Evolutionary conservation across 2,113 vertebrate species (phyloP), one percentile per base, ranked within the genome.

Genomic region (Tetrax tetrax): DNA sequence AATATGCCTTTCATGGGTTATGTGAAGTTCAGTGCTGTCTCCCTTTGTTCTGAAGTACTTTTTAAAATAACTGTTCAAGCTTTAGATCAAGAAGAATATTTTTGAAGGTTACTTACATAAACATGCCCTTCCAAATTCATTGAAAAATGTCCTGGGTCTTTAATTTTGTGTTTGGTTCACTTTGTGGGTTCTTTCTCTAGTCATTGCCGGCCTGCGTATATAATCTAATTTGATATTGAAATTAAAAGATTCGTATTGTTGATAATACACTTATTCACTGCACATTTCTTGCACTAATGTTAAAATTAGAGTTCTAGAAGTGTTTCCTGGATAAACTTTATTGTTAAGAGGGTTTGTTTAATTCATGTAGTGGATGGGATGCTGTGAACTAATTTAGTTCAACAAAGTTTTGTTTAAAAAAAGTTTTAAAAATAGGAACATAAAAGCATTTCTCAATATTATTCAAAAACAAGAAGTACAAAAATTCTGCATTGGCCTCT

Each of bases 131-230:
- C 89, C 5, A 7, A 88, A 74, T 76, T 61, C 33, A 89, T 29
- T 81, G 18, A 29, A 65, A 88, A 93, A 48, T 23, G 50, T 82
- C 8, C 21, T 21, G 35, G 28, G 60, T 85, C 22, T 82, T 89
- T 90, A 70, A 50, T 77, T 96, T 96, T 87, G 47, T 38, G 14
- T 92, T 68, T 86, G 20, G 13, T 83, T 95, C 25, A 18, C 15
- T 95, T 93, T 87, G 82, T 70, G 59, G 23, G n/a, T 64, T 83
- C 76, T 86, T 95, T 87, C 56, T 70, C 53, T 56, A 76, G 87
- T 53, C 45, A 5, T 45, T 92, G 41, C 31, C 5, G 87, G 37
- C 53, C 45, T 81, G 74, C 6, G 1, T 47, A 8, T 63, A 56
- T 61, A 0, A 60, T 85, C 76, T 72, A 51, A 56, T 54, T 90